These are phyloP conservation scores for Macrosoma leucophasiata DNA, from an alignment of 2,888 invertebrate species.

Conservation along the genomic window DNA sequence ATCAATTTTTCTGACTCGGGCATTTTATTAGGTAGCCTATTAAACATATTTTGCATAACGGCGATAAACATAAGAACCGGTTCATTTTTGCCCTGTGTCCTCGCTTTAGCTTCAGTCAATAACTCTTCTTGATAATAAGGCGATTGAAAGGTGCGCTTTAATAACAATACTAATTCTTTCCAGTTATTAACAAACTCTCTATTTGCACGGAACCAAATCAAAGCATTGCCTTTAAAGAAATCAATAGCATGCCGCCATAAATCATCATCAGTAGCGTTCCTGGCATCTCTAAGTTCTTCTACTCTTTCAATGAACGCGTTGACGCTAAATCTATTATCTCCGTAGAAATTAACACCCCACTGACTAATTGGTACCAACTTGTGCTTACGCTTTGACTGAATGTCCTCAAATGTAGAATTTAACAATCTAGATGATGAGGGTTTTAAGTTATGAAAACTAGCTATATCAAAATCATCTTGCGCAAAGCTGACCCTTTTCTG, in stretches of 20 bases:
- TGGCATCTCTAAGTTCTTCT: conserved; percentile 7
- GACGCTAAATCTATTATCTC: not conserved
- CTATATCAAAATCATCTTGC: too few relatives aligned
- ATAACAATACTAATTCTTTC: not conserved
- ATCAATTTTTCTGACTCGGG: conserved; percentile 8
- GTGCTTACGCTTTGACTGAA: too few relatives aligned
- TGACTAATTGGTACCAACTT: conserved; percentile 1
- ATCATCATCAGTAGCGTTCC: conserved; percentile 9
- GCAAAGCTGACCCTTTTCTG: too few relatives aligned
- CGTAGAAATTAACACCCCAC: conserved; percentile 1
- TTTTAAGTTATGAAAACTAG: too few relatives aligned
- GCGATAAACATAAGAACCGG: conserved; percentile 14
- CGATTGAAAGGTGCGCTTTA: conserved; percentile 1
- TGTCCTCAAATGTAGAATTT: too few relatives aligned
- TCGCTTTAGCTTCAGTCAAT: conserved; percentile 2
- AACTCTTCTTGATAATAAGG: conserved; percentile 9
- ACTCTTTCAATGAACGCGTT: conserved; percentile 6
- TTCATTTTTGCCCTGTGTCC: conserved; percentile 17
- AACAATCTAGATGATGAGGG: too few relatives aligned
- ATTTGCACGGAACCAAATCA: conserved; percentile 7
- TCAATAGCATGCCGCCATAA: conserved; percentile 10
- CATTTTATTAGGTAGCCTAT: conserved; percentile 13
- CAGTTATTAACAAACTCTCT: not conserved
- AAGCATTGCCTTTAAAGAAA: conserved; percentile 8
- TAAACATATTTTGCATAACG: conserved; percentile 20